Evolutionary conservation across 2,797 vertebrate species (phyloP).

Genomic region (Eurystomus glaucurus): DNA sequence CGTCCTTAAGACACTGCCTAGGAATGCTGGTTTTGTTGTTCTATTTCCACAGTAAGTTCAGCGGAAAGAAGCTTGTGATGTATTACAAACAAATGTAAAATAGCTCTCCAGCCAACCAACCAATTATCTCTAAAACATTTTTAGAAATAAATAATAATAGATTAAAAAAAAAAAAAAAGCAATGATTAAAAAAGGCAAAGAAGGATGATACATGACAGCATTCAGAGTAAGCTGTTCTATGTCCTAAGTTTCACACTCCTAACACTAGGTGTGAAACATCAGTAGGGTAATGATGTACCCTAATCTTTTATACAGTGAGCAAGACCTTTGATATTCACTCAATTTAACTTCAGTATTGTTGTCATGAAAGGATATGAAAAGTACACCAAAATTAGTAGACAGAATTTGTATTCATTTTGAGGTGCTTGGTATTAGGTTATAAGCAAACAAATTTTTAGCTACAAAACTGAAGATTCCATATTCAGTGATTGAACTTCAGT

Average conservation of each 20-base stretch:
- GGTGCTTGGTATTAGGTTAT: background rate
- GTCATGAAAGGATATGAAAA: background rate
- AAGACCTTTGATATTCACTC: background rate
- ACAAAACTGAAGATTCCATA: background rate
- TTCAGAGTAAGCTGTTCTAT: background rate
- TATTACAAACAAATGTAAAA: background rate
- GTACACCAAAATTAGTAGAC: background rate
- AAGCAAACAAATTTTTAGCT: background rate
- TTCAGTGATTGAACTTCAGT: background rate
- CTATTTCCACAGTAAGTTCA: background rate
- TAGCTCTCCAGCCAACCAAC: background rate
- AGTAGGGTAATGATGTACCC: background rate
- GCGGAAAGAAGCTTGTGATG: accelerated
- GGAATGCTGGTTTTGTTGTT: background rate
- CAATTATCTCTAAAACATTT: background rate
- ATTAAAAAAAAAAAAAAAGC: too few species aligned
- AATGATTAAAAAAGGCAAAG: background rate
- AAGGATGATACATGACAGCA: background rate
- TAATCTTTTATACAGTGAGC: accelerated
- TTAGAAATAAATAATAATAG: background rate
- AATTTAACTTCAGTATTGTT: background rate
- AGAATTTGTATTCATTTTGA: background rate
- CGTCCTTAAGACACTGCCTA: background rate
- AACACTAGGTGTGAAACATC: background rate
- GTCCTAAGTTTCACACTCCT: background rate